Percentiles rank a stretch among this genome's conserved stretches.
phyloP scores from a whole-genome alignment of 2,888 invertebrate species.

The Aphidius colemani region DNA sequence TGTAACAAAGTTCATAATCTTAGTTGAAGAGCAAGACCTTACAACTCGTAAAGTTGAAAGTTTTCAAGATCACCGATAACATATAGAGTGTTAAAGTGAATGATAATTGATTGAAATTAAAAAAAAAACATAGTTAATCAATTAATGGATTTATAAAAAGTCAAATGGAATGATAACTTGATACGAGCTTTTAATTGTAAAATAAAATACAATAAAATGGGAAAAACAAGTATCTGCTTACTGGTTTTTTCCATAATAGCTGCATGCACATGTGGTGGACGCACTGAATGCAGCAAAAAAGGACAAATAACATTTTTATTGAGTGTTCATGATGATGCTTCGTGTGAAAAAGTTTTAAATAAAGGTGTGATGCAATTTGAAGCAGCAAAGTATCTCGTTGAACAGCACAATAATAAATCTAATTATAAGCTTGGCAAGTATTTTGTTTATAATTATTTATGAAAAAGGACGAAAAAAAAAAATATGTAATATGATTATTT shows the following conservation, averaged over 20 bases:
- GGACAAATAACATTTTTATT: conserved; percentile 49
- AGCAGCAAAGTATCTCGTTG: conserved; percentile 48
- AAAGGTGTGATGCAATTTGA: conserved; percentile 52
- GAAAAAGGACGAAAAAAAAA: too few species aligned
- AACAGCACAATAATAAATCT: conserved; percentile 49
- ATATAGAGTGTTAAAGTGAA: too few species aligned
- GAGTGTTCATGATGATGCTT: conserved; percentile 50
- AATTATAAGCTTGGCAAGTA: conserved; percentile 51
- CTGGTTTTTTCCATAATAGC: conserved; percentile 40
- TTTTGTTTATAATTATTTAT: too few species aligned
- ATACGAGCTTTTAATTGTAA: not conserved
- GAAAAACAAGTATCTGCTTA: conserved; percentile 32
- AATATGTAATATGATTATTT: conserved; percentile 22
- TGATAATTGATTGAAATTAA: not conserved
- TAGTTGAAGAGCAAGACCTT: conserved; percentile 21
- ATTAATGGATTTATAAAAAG: too few species aligned
- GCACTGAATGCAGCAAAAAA: conserved; percentile 44
- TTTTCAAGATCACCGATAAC: too few species aligned
- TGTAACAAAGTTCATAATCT: conserved; percentile 51
- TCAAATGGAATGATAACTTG: not conserved
- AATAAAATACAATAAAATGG: conserved; percentile 25
- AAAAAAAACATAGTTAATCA: too few species aligned
- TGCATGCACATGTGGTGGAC: conserved; percentile 53
- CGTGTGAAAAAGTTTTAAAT: conserved; percentile 46
- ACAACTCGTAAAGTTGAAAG: too few species aligned